These are phyloP conservation scores for Dusona sp. DNA, from an alignment of 2,888 invertebrate species.

Conservation along the genomic window DNA sequence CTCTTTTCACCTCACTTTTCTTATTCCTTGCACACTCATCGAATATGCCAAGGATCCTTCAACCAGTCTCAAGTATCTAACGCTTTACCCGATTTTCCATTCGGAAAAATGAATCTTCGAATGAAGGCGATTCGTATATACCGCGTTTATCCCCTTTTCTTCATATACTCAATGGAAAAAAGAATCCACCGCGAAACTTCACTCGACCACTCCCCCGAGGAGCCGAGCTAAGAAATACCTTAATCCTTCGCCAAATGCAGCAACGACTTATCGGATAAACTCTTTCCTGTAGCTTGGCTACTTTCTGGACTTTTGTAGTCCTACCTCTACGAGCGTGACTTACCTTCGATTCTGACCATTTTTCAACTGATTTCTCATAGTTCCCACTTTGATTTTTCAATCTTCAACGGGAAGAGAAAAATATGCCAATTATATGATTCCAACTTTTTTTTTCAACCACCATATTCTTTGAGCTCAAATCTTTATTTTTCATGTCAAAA, in stretches of 20 bases:
- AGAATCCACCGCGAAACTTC: conserved; percentile 12
- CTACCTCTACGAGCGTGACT: neutral
- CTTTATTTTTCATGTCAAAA: neutral
- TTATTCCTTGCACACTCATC: conserved; percentile 65
- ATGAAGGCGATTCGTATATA: conserved; percentile 24
- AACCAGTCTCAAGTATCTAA: conserved; percentile 63
- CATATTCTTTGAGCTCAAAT: too few species aligned
- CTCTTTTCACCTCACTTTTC: conserved; percentile 45
- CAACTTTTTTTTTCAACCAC: too few species aligned
- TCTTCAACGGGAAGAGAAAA: neutral
- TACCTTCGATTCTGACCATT: neutral
- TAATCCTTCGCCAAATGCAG: conserved; percentile 61
- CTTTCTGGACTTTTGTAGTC: neutral
- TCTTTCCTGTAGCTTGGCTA: conserved; percentile 38
- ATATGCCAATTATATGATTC: neutral
- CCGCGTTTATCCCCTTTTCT: conserved; percentile 37
- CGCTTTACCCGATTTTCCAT: conserved; percentile 55
- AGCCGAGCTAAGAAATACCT: conserved; percentile 56
- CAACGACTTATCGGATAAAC: conserved; percentile 64
- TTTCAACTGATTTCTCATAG: neutral
- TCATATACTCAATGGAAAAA: conserved; percentile 41
- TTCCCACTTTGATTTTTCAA: neutral
- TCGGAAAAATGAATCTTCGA: conserved; percentile 64
- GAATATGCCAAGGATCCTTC: conserved; percentile 67
- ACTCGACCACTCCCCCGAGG: neutral